Base-by-base conservation (phyloP, 2,888 invertebrate genomes). In the Watsonalla binaria region DNA sequence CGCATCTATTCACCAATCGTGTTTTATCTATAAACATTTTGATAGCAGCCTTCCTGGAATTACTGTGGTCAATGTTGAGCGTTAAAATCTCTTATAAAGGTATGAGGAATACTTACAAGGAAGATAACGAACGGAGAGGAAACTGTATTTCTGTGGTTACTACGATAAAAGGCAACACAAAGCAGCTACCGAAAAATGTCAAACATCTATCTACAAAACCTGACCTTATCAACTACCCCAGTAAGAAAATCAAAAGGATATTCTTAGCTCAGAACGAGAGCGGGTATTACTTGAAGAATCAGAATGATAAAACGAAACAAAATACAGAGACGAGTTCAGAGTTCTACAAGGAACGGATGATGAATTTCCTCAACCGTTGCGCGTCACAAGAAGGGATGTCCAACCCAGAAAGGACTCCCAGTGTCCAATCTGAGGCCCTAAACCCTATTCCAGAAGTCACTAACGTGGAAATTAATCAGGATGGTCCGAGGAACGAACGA, bases 41-140 rank as follows among this genome's bases (percentile, higher is more conserved):
- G 45, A 92, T 93, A 15, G 92, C 93, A 0, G 91, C 93, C 0
- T 78, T 92, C 51, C 60, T 93, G 14, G 93, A 93, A 65, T 60
- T 92, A 0, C 73, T 92, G 0, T 94, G 93, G 93, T 93, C 93
- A 0, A 71, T 92, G 35, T 72, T 94, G 14, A 92, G 93, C 49
- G 78, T 92, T 0, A 92, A 91, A 72, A 91, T 94, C 33, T 90
- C 93, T 0, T 92, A 92, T 61, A 90, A 87, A 60, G 94, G 94
- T 33, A 93, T 94, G 93, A 90, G 78, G 55, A 93, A 90, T 57
- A 85, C 80, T 46, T 93, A 93, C 64, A 92, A 92, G 54, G 92
- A 92, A n/a, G 92, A 92, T 24, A 81, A 83, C 15, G 81, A 87
- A 11, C 72, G 86, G n/a, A 76, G 89, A 54, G 87, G 92, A 0